Percentiles rank a stretch among this genome's conserved stretches.
phyloP scores from a whole-genome alignment of 2,113 vertebrate species.

The Cyanistes caeruleus region DNA sequence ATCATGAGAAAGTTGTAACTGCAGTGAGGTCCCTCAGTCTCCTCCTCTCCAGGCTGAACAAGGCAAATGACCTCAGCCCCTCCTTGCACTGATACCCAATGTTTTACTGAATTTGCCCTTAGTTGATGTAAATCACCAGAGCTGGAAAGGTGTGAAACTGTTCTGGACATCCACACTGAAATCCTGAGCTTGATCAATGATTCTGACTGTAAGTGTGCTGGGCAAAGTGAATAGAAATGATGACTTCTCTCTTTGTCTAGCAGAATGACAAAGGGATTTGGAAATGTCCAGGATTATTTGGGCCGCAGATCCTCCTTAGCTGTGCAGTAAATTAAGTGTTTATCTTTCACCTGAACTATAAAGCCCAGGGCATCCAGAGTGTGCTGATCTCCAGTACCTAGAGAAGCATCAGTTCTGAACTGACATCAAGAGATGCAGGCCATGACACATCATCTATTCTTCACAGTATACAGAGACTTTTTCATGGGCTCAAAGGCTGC shows the following conservation, averaged over 20 bases:
- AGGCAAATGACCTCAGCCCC: not conserved
- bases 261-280: not conserved
- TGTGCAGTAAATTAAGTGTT: not conserved
- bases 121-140: not conserved
- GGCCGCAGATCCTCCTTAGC: not conserved
- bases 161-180: not conserved
- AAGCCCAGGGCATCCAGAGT: not conserved
- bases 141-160: not conserved
- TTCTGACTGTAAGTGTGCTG: not conserved
- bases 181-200: not conserved
- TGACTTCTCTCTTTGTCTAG: not conserved
- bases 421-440: rapidly evolving
- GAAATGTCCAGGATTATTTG: not conserved
- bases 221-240: not conserved
- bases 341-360: not conserved
- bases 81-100: not conserved
- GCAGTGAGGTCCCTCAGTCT: not conserved
- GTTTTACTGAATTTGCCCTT: not conserved
- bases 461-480: not conserved
- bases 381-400: not conserved
- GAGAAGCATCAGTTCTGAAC: not conserved
- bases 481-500: not conserved
- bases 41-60: not conserved
- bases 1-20: too few relatives aligned
- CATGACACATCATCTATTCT: not conserved